Evolutionary conservation across 2,797 vertebrate genomes (phyloP).

Genomic region (Chrysocyon brachyurus): DNA sequence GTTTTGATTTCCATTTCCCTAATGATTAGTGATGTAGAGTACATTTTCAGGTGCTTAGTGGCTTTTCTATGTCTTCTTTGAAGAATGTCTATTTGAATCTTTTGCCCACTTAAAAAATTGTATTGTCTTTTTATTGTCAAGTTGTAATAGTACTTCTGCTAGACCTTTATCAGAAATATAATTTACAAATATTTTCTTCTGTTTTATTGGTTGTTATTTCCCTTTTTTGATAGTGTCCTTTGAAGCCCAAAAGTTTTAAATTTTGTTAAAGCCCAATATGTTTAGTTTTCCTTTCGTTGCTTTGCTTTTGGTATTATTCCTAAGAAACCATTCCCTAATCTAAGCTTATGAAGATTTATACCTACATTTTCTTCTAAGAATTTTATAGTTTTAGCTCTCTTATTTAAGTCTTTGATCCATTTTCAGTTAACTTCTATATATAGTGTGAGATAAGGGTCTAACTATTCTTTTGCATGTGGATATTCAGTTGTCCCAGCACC

Average conservation of each 20-base stretch:
- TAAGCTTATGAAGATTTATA: neutral
- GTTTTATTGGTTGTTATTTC: neutral
- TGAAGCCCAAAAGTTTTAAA: neutral
- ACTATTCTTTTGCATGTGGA: neutral
- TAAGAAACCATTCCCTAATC: neutral
- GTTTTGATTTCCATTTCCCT: slow-evolving; percentile 1
- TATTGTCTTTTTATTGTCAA: neutral
- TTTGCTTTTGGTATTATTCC: neutral
- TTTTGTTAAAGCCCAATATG: neutral
- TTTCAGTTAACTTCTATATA: neutral
- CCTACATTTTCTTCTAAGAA: neutral
- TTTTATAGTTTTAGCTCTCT: neutral
- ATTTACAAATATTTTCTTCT: neutral
- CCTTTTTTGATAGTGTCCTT: neutral
- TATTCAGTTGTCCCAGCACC: neutral
- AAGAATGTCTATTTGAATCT: slow-evolving; percentile 9
- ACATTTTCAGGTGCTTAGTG: slow-evolving; percentile 10
- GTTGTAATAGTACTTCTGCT: neutral
- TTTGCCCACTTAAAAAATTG: neutral
- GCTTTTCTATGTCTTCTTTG: neutral
- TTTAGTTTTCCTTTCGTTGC: neutral
- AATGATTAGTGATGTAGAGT: neutral
- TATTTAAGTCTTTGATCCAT: neutral
- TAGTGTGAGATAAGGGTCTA: neutral
- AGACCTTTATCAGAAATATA: neutral